Evolutionary conservation across 2,113 vertebrate species (phyloP), one percentile per base, ranked within the genome.

Genomic region (Oenanthe oenanthe): DNA sequence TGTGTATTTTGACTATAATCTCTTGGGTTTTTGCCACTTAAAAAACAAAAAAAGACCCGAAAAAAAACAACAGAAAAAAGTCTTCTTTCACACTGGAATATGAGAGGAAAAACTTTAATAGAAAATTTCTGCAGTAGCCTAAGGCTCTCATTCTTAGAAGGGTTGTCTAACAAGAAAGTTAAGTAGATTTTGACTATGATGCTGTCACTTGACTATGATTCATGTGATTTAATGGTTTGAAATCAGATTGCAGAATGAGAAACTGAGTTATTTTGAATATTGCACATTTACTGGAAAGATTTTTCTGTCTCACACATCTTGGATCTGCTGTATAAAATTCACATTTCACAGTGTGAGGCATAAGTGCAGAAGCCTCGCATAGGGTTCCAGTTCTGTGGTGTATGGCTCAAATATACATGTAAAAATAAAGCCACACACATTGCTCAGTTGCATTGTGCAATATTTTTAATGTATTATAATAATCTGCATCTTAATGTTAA

Each of bases 381-480:
- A 92, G 85, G 87, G 77, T 54, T 96, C 76, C 91, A 53, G 3
- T 95, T 96, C 68, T 87, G 73, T 96, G 75, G 85, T 71, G 84
- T 90, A 62, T 95, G 94, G 95, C 84, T 96, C 89, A 96, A 75
- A 85, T 76, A 63, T 8, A 86, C n/a, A 14, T 61, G n/a, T 93
- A 19, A 73, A 91, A 66, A 63, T 91, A 89, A 70, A 91, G 79
- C 61, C 72, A 92, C 68, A 82, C 78, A 82, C 63, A 17, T 83
- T 92, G 79, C 66, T 93, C 67, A 86, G 54, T 91, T 95, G 89
- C 82, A 34, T 45, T 88, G 96, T 97, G 97, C 97, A 98, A 97
- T 98, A 97, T 96, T 96, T 97, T 95, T 91, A 48, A 92, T 96
- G 85, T 92, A 97, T 96, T 91, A 92, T 84, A 93, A 88, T 89